Evolutionary conservation across 1,140 invertebrate species (phyloP).

Genomic region (Bombus huntii): DNA sequence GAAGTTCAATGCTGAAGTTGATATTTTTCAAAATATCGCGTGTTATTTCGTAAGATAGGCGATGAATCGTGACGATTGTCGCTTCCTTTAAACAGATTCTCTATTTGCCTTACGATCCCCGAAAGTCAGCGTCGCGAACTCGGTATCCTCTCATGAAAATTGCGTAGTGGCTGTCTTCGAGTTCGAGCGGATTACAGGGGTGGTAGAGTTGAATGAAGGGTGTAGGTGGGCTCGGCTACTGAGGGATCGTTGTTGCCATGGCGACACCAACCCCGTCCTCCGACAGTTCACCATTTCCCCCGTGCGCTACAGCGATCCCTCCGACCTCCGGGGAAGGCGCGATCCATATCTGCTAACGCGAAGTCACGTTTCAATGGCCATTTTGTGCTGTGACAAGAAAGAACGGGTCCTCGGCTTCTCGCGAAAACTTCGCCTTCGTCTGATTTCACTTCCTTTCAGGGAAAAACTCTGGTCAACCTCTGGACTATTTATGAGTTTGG

Average conservation of each 20-base stretch:
- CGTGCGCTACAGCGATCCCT: conserved; percentile 64
- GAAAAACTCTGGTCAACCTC: background rate
- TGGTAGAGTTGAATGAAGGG: conserved; percentile 75
- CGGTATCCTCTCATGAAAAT: conserved; percentile 69
- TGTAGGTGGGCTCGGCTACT: conserved; percentile 77
- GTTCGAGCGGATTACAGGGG: conserved; percentile 72
- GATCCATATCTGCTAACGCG: conserved; percentile 78
- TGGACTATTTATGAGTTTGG: too few relatives aligned
- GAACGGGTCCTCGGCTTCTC: background rate
- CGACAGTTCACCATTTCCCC: conserved; percentile 67
- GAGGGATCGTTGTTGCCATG: conserved; percentile 81
- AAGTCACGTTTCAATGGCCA: conserved; percentile 79
- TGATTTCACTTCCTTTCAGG: background rate
- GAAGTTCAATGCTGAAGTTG: too few relatives aligned
- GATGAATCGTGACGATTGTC: background rate
- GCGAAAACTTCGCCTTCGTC: too few relatives aligned
- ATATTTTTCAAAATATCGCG: background rate
- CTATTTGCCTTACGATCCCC: background rate
- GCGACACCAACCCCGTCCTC: conserved; percentile 74
- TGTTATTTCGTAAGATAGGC: background rate
- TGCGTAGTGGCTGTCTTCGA: conserved; percentile 73
- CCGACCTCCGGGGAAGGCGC: conserved; percentile 65
- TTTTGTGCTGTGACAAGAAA: conserved; percentile 66
- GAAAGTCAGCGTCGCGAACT: conserved; percentile 16
- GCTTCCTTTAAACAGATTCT: conserved; percentile 1